Base-by-base conservation (phyloP, 1,140 invertebrate genomes). In the Scaptodrosophila lebanonensis region DNA sequence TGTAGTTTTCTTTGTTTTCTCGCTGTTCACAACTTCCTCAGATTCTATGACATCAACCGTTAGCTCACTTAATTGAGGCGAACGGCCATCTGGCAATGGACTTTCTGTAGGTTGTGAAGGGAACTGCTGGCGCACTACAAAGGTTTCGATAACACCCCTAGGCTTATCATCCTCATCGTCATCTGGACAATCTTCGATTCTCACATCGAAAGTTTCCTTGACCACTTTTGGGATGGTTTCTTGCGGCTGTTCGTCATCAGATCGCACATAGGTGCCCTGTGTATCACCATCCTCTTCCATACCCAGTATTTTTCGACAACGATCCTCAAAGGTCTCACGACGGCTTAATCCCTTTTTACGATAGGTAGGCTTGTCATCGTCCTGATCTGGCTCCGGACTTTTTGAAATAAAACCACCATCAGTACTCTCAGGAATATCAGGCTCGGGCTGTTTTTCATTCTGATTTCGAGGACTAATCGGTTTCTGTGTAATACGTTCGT, bases 251-350 rank as follows among this genome's bases (percentile, higher is more conserved):
- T 38, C 39, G 9, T 51, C 61, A 11, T 50, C 39, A 9, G 36
- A 57, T 1, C 15, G 18, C 4, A 18, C 52, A 15, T 44, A 82
- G 25, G 33, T 69, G 3, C 83, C 83, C 39, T 84, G 83, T 5
- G 83, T 85, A 42, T 85, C 82, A 3, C 83, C 83, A 63, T 83
- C 71, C 40, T 82, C 79, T 38, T 86, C 88, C 85, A 92, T 91
- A 3, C 91, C 91, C 27, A 92, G 75, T 53, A 92, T 91, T 66
- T 91, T 89, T 18, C 89, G 86, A 64, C 91, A 92, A n/a, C 91
- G 87, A 84, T 92, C 91, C 86, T 92, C 91, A 47, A 92, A 92
- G n/a, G 91, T 92, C 83, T 92, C 91, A 29, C 90, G 89, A 66
- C 91, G 88, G 9, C 49, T 68, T 13, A 82, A 17, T 4, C 67